A percentile compares a stretch with the other conserved stretches of the same genome.
These are phyloP conservation scores for Troilus luridus DNA, from an alignment of 2,888 invertebrate species.

Conservation along the genomic window DNA sequence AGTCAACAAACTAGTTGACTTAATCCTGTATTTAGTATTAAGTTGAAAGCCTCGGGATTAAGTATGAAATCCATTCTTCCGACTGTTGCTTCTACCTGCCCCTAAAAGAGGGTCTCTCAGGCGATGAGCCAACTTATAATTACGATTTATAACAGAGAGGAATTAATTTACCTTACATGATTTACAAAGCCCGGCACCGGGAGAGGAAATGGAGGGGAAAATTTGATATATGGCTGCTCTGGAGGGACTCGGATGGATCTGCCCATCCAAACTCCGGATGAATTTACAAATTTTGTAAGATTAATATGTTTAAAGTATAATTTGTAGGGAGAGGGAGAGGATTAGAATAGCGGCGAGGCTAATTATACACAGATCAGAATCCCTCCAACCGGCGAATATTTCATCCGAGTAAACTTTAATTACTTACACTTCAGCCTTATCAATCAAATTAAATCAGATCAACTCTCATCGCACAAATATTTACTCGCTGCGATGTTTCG, in stretches of 20 bases:
- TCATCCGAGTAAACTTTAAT: slow-evolving; percentile 48
- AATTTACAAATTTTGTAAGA: slow-evolving; percentile 37
- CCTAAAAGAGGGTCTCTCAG: background rate
- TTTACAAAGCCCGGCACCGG: slow-evolving; percentile 59
- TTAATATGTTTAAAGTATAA: slow-evolving; percentile 51
- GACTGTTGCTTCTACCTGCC: background rate
- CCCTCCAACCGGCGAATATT: slow-evolving; percentile 45
- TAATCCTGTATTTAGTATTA: background rate
- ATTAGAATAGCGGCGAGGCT: slow-evolving; percentile 25
- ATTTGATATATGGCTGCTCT: slow-evolving; percentile 61
- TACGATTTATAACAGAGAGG: slow-evolving; percentile 59
- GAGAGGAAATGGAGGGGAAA: slow-evolving; percentile 61
- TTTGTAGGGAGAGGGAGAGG: background rate
- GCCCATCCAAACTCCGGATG: slow-evolving; percentile 25
- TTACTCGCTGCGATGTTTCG: background rate
- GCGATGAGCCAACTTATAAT: slow-evolving; percentile 51
- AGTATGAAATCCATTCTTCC: background rate
- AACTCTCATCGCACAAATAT: slow-evolving; percentile 5
- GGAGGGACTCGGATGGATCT: slow-evolving; percentile 37
- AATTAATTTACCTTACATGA: slow-evolving; percentile 63
- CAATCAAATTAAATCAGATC: slow-evolving; percentile 54
- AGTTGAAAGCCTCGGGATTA: background rate
- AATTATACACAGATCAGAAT: slow-evolving; percentile 51
- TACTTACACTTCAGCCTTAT: slow-evolving; percentile 46
- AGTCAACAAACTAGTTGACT: no score